These are phyloP conservation scores for Prionailurus bengalensis DNA, from an alignment of 2,113 vertebrate species.

Conservation along the genomic window DNA sequence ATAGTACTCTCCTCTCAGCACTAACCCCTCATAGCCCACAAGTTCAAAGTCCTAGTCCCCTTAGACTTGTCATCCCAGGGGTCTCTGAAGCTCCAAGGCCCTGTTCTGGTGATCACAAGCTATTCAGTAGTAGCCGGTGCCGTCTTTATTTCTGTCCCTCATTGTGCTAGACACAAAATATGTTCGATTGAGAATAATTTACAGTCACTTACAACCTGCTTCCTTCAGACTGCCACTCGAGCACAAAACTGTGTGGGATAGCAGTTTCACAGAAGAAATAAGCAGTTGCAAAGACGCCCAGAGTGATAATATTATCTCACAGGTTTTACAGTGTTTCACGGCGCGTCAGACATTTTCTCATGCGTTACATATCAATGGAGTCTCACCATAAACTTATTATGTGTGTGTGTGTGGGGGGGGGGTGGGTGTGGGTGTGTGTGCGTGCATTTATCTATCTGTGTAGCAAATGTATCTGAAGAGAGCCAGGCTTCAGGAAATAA, in stretches of 20 bases:
- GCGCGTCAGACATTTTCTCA: slow-evolving; percentile 72
- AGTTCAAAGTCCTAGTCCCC: neutral
- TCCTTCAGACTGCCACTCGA: slow-evolving; percentile 70
- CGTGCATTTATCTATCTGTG: neutral
- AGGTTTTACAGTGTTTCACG: slow-evolving; percentile 71
- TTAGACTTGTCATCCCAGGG: neutral
- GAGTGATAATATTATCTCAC: slow-evolving; percentile 71
- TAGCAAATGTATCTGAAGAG: slow-evolving; percentile 21
- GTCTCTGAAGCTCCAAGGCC: neutral
- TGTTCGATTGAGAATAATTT: slow-evolving; percentile 74
- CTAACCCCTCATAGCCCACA: neutral
- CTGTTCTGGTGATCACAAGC: neutral
- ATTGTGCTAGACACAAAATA: slow-evolving; percentile 77
- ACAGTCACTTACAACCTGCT: slow-evolving; percentile 75
- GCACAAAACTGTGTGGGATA: slow-evolving; percentile 60
- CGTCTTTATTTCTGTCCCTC: slow-evolving; percentile 59
- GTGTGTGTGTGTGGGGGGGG: neutral
- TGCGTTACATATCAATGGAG: slow-evolving; percentile 54
- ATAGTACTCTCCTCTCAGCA: neutral
- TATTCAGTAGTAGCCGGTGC: slow-evolving; percentile 22
- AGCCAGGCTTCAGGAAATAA: slow-evolving; percentile 29
- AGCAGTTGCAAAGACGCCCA: slow-evolving; percentile 64
- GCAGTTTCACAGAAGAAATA: slow-evolving; percentile 69
- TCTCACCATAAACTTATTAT: slow-evolving; percentile 61
- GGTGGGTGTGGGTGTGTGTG: neutral